Base-by-base conservation (phyloP, 2,888 invertebrate species). In the Odontocerum albicorne region DNA sequence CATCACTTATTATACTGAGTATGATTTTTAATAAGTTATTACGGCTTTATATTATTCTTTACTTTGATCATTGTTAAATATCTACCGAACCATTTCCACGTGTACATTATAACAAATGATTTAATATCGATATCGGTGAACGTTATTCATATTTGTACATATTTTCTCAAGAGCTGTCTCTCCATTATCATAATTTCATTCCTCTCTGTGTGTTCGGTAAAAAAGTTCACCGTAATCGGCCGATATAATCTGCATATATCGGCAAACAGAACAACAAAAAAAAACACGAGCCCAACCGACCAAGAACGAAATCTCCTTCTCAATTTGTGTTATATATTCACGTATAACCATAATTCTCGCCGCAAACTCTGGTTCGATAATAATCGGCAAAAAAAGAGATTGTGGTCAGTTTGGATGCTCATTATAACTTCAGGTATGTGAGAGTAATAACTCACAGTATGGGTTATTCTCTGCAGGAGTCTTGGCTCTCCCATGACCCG, bases 381-480 rank as follows among this genome's bases (percentile, higher is more conserved):
- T 46, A 36, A 54, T 40, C 47, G 43, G 47, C 54, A 27, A 47
- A 53, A 47, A 42, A 27, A 27, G 4, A 52, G 19, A 52, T 54
- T 54, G 54, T 39, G 54, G 54, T 54, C 54, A 36, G 47, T 20
- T 39, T 17, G 36, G 21, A 49, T 47, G 19, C 47, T 31, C 32
- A 54, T 46, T 55, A 49, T 16, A 40, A 19, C 22, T 40, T 27
- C 20, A 38, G 31, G 51, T 51, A 20, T 32, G 17, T 22, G 49
- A 39, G 39, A 16, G 49, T 43, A 49, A 55, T 55, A 55, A 43
- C 40, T 55, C 55, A 55, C 44, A 38, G 12, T 35, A 17, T 27
- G 39, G 49, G 35, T 20, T 49, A 38, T 43, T 49, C 35, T 46
- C 36, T 43, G 35, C 43, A 32, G 33, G 51, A 43, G 44, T 43